Evolutionary conservation across 2,113 vertebrate genomes (phyloP).

Genomic region (Perccottus glenii): DNA sequence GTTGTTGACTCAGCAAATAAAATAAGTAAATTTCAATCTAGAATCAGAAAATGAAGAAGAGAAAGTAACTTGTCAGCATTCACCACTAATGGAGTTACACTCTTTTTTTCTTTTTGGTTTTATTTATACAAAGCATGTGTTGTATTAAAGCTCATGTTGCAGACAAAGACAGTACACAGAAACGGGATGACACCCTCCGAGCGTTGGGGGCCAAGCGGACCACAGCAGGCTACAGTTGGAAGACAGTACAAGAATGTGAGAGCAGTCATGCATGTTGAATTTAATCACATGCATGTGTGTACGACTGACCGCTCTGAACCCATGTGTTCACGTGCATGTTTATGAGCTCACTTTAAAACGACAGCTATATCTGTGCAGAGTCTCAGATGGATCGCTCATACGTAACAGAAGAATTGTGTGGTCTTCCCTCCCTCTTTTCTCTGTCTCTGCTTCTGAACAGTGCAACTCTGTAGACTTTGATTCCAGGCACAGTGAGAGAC

Average conservation of each 20-base stretch:
- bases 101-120: neutral
- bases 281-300: constrained; percentile 47
- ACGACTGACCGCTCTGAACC: constrained; percentile 20
- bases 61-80: constrained; percentile 1
- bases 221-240: constrained; percentile 31
- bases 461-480: constrained; percentile 25
- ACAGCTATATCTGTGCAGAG: constrained; percentile 13
- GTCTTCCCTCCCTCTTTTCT: constrained; percentile 4
- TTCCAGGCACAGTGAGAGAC: constrained; percentile 46
- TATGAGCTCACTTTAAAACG: constrained; percentile 5
- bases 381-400: constrained; percentile 5
- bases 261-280: constrained; percentile 43
- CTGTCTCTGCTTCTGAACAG: constrained; percentile 23
- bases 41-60: neutral
- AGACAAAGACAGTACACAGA: neutral
- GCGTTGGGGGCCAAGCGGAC: constrained; percentile 56
- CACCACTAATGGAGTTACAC: constrained; percentile 11
- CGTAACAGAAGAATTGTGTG: constrained; percentile 12
- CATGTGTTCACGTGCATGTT: constrained; percentile 33
- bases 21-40: neutral
- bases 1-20: neutral
- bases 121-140: constrained; percentile 14
- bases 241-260: constrained; percentile 16
- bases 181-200: constrained; percentile 45
- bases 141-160: constrained; percentile 3